A percentile compares a stretch with the other conserved stretches of the same genome.
Conservation (phyloP, 2,797 vertebrate species). For the Arctocebus calabarensis region DNA sequence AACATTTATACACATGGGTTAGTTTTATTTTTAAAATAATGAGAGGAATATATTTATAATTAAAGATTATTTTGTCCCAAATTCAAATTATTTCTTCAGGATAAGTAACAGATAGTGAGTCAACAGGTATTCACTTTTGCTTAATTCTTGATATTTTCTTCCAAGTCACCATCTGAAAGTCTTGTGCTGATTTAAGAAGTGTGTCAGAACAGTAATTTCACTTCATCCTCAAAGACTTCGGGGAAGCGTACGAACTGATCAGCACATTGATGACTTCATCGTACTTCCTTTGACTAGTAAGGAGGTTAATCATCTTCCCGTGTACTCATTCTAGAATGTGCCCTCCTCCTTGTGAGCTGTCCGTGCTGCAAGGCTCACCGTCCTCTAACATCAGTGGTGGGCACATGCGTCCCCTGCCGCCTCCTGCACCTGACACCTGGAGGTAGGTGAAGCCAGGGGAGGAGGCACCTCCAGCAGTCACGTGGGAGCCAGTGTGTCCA, state of each 20-base stretch:
- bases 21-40: background rate
- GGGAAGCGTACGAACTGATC: background rate
- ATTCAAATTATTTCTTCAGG: background rate
- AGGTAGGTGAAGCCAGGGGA: background rate
- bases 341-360: too few relatives aligned
- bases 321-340: too few relatives aligned
- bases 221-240: background rate
- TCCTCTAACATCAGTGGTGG: background rate
- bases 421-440: too few relatives aligned
- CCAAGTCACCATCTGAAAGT: background rate
- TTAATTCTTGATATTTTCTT: background rate
- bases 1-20: background rate
- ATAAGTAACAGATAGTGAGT: background rate
- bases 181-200: too few relatives aligned
- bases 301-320: background rate
- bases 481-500: rapidly evolving
- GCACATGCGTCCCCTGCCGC: background rate
- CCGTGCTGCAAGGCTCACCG: background rate
- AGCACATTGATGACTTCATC: background rate
- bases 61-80: background rate
- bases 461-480: background rate
- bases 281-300: background rate
- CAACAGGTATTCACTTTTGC: background rate
- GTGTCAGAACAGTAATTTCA: rapidly evolving
- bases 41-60: background rate